A percentile compares a stretch with the other conserved stretches of the same genome.
phyloP scores from a whole-genome alignment of 2,888 invertebrate species.

The Platerodrilus igneus region DNA sequence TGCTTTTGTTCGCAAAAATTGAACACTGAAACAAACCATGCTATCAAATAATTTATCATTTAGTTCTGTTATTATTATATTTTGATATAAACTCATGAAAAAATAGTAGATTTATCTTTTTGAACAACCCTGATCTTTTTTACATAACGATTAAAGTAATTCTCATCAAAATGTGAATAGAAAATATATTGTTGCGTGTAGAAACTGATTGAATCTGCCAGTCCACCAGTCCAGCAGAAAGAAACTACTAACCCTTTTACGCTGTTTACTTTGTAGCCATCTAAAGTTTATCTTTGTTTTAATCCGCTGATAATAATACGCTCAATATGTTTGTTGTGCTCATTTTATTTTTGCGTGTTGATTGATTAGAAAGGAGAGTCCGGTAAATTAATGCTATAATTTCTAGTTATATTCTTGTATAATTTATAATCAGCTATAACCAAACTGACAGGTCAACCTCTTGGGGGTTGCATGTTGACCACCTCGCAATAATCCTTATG shows the following conservation, averaged over 20 bases:
- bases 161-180: too few species aligned
- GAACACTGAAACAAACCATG: too few species aligned
- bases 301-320: slow-evolving; percentile 11
- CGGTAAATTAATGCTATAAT: slow-evolving; percentile 1
- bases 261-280: slow-evolving; percentile 23
- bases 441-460: slow-evolving; percentile 15
- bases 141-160: too few species aligned
- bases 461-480: slow-evolving; percentile 17
- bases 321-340: slow-evolving; percentile 10
- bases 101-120: too few species aligned
- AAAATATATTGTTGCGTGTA: too few species aligned
- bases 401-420: slow-evolving; percentile 9
- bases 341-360: slow-evolving; percentile 9
- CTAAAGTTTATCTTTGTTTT: slow-evolving; percentile 20
- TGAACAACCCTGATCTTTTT: too few species aligned
- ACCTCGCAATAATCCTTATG: slow-evolving; percentile 9
- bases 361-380: slow-evolving; percentile 5
- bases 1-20: too few species aligned
- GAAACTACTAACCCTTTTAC: slow-evolving; percentile 28
- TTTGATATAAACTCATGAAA: too few species aligned
- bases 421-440: slow-evolving; percentile 14
- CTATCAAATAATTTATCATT: too few species aligned
- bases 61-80: too few species aligned
- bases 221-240: too few species aligned
- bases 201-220: too few species aligned